Conservation (phyloP, 1,140 invertebrate species). For the Phocides pigmalion region DNA sequence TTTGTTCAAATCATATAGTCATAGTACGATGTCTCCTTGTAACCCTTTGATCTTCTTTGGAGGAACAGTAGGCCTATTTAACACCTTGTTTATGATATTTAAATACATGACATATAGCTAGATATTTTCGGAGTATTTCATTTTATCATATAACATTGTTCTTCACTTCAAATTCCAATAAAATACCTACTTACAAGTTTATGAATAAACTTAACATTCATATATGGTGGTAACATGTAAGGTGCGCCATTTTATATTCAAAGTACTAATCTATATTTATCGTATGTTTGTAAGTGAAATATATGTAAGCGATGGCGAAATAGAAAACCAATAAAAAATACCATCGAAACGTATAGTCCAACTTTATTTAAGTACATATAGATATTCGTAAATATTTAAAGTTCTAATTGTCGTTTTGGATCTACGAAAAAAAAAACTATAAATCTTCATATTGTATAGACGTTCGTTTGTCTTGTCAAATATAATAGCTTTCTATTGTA, state of each 20-base stretch:
- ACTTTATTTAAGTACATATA: not conserved
- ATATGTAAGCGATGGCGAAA: not conserved
- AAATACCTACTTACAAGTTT: not conserved
- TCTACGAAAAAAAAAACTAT: slow-evolving; percentile 30
- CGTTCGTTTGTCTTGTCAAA: slow-evolving; percentile 38
- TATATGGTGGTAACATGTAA: not conserved
- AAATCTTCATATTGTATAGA: slow-evolving; percentile 29
- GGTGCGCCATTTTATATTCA: not conserved
- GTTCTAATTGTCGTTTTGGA: slow-evolving; percentile 35
- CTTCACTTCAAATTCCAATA: slow-evolving; percentile 15
- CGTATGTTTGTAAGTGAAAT: no score
- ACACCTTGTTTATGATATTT: slow-evolving; percentile 36
- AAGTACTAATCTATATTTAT: not conserved
- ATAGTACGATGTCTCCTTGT: not conserved
- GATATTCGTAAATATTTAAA: slow-evolving; percentile 21
- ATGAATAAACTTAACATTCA: not conserved
- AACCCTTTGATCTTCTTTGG: slow-evolving; percentile 56
- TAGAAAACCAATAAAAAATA: not conserved
- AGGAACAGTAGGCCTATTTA: slow-evolving; percentile 73
- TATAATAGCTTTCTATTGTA: slow-evolving; percentile 37
- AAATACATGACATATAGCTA: slow-evolving; percentile 39
- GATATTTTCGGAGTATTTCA: slow-evolving; percentile 15
- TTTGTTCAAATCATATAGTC: slow-evolving; percentile 5
- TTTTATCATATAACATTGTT: slow-evolving; percentile 24
- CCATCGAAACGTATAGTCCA: slow-evolving; percentile 6